Percentiles rank a stretch among this genome's conserved stretches.
These are phyloP conservation scores for Stenchaetothrips biformis DNA, from an alignment of 2,888 invertebrate species.

Conservation along the genomic window DNA sequence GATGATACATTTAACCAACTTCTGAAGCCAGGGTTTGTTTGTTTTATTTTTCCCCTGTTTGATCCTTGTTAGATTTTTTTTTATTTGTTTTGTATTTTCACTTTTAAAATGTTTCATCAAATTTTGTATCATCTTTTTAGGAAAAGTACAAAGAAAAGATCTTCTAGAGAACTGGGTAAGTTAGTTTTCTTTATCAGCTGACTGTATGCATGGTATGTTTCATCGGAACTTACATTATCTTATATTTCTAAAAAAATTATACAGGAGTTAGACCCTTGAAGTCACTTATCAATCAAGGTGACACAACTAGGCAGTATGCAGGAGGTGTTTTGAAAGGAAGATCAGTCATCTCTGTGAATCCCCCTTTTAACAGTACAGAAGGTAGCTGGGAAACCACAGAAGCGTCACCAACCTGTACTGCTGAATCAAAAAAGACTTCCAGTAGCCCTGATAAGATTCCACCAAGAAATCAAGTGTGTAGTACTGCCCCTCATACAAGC, in stretches of 20 bases:
- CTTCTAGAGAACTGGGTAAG: no score
- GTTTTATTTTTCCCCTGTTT: not conserved
- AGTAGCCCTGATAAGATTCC: no score
- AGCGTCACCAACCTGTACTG: no score
- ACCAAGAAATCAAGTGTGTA: no score
- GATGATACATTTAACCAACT: not conserved
- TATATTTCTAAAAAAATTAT: not conserved
- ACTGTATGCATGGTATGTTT: not conserved
- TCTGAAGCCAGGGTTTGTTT: not conserved
- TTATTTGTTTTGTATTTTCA: not conserved
- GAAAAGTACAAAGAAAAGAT: not conserved
- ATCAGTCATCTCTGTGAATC: not conserved
- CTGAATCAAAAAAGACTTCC: no score
- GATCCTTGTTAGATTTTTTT: no score
- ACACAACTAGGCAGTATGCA: slow-evolving; percentile 3
- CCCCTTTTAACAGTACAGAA: no score
- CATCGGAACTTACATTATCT: not conserved
- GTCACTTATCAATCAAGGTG: not conserved
- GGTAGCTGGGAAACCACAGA: no score
- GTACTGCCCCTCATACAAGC: no score
- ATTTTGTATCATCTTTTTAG: not conserved
- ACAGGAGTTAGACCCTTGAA: not conserved
- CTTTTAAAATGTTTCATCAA: not conserved
- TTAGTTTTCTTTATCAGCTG: not conserved
- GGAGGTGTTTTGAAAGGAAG: not conserved